Evolutionary conservation across 2,888 invertebrate species (phyloP), one percentile per base, ranked within the genome.

Genomic region (Diarsia mendica): DNA sequence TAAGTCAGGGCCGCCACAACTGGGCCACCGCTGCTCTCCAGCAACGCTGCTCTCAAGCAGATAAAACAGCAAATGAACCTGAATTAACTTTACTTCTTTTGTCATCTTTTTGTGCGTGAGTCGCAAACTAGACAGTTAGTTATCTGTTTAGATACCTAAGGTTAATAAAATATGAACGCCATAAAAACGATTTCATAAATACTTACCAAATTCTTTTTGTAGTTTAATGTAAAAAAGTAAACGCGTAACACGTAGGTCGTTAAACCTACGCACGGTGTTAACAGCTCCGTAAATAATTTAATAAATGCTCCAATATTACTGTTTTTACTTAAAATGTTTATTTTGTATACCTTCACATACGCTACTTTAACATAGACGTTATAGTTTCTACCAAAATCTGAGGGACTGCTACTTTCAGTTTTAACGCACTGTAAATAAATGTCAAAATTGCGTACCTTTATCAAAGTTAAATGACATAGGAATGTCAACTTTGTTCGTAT

Each of bases 401-500:
- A n/a, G 53, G 18, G 44, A 4, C 67, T 20, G 33, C 58, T 71
- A 78, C 49, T 72, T 74, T 72, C 65, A 63, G 33, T 75, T 74
- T 77, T 73, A 83, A 44, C 20, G 3, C 44, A 39, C 46, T 58
- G 66, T 60, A 78, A 78, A 78, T 76, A 79, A 76, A 65, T 64
- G 33, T 51, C 44, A 68, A 65, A 76, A 77, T 67, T 46, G 60
- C 44, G 51, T 65, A 51, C 33, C 39, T 49, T n/a, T 60, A 63
- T 64, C 23, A 28, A 58, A 48, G 20, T 49, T 44, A 60, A 18
- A 44, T 46, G 55, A 23, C 67, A 67, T 46, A 70, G 60, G 64
- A 85, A 79, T 81, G 55, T 78, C 77, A 76, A 82, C 87, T 73
- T 77, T 87, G 76, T 53, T 2, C 0, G 4, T 49, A 61, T 75